These are phyloP conservation scores for Rana temporaria DNA, from an alignment of 2,113 vertebrate species.

Conservation along the genomic window DNA sequence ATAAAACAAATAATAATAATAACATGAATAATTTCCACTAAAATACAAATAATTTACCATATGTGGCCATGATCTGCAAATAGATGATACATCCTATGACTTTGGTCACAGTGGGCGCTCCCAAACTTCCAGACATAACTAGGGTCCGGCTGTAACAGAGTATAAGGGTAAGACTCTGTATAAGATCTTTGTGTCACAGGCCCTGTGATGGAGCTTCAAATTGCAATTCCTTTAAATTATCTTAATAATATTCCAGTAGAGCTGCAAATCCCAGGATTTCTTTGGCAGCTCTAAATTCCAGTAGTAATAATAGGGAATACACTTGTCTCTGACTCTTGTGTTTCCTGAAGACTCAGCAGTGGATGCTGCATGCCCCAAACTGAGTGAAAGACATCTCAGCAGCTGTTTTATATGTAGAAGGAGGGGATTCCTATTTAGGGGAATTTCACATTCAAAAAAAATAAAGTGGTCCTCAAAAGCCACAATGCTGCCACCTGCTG, in stretches of 20 bases:
- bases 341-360: background rate
- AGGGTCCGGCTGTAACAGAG: background rate
- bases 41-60: slow-evolving; percentile 1
- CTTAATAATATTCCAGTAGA: background rate
- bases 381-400: background rate
- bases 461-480: background rate
- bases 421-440: slow-evolving; percentile 6
- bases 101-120: no score
- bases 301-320: background rate
- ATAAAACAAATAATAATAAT: no score
- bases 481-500: background rate
- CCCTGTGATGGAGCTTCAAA: background rate
- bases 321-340: background rate
- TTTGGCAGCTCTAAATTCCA: background rate
- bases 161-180: background rate
- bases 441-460: background rate
- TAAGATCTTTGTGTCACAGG: background rate
- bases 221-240: background rate
- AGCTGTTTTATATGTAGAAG: slow-evolving; percentile 8
- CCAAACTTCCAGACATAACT: background rate
- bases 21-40: background rate
- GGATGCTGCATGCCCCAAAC: background rate
- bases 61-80: background rate
- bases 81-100: background rate
- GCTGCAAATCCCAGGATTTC: background rate